Evolutionary conservation across 2,888 invertebrate species (phyloP), one percentile per base, ranked within the genome.

Genomic region (Kuschelorhynchus macadamiae): DNA sequence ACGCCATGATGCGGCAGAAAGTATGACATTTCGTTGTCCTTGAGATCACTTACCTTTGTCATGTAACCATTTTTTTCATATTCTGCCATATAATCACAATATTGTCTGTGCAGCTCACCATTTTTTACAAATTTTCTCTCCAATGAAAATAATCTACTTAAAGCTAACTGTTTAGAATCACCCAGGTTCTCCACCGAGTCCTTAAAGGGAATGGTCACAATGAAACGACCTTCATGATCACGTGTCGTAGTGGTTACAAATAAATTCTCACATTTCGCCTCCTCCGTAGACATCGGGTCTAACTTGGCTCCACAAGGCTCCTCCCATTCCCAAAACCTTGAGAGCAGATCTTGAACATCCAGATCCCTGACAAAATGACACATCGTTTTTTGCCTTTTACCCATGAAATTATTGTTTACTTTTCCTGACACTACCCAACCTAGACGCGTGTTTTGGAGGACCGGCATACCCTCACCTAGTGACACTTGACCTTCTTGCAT

Each of bases 1-100:
- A 72, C 66, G 0, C 52, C 60, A 46, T 76, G 73, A 61, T 76
- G 76, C 11, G 76, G 72, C 20, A 72, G 44, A 55, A 63, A 72
- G 53, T 63, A 75, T 1, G 16, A 12, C 16, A 47, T n/a, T 17
- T 36, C 16, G 20, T 47, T 32, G 18, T 32, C 25, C n/a, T 14
- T 44, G 9, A 2, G 14, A n/a, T 33, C 14, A 18, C 32, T 17
- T 33, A 17, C 30, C 14, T 14, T 11, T 14, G 25, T 12, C 59
- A 59, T 59, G 32, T 59, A 44, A 1, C 59, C 59, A n/a, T 44
- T 12, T 9, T 7, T 11, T 14, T 14, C n/a, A 20, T 59, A 59
- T 18, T 59, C 47, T 11, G 17, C 7, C 14, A 59, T 46, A 14
- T 44, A 59, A 2, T 32, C 33, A 8, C 9, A 12, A 14, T 57